Base-by-base conservation (phyloP, 2,797 vertebrate genomes). In the Enteromius anoplus region DNA sequence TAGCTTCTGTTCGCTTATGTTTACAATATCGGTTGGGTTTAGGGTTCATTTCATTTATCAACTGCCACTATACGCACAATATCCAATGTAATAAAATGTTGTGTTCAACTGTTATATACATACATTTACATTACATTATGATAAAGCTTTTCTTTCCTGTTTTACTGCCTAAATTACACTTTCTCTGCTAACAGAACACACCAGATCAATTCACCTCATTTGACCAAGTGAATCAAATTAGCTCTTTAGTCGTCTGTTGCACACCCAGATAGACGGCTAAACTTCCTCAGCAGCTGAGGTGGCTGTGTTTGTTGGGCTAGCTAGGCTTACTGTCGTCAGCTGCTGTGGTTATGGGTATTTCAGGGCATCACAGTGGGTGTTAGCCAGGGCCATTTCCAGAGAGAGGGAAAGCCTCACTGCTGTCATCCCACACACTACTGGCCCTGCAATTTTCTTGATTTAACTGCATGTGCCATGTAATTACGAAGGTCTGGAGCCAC, bases 391-490 rank as follows among this genome's bases (percentile, higher is more conserved):
- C 32, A n/a, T 37, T 51, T 84, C n/a, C 82, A 73, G 84, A 83
- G 68, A 86, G 78, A 90, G 62, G 84, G 62, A 86, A 69, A 77
- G 86, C 87, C 88, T 87, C 77, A 79, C 82, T 60, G 29, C 80
- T 87, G 88, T 92, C 89, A 85, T 92, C 83, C 82, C 73, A 79
- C 76, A 81, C 32, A 49, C 49, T 29, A 37, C 69, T 72, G 49
- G 64, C 75, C 86, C 92, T 91, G 87, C 88, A 90, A 86, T 93
- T 88, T 84, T 65, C 88, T 91, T 90, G 92, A 92, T 93, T 93
- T 92, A 92, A 91, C 87, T 90, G 8, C 12, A 81, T 76, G 80
- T 58, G 68, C 83, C 47, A 26, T 94, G 91, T 92, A 93, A 94
- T 93, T 91, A 92, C 78, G 75, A 80, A 23, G 86, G 29, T 73